Evolutionary conservation across 2,113 vertebrate genomes (phyloP), one percentile per base, ranked within the genome.

Genomic region (Rattus rattus): DNA sequence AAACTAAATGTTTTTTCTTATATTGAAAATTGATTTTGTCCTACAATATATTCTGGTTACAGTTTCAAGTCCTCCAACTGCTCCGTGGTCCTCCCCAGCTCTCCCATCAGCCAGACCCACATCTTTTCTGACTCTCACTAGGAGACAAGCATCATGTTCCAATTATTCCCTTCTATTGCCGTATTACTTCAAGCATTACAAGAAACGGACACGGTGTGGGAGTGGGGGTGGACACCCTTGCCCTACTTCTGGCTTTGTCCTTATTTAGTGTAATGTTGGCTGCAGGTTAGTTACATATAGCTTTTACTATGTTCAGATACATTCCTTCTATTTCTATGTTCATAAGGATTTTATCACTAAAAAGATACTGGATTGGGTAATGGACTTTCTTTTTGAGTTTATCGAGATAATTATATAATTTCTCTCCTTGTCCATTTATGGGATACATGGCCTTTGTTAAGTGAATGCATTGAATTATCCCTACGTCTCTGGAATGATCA

Each of bases 191-290:
- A 69, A 36, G 5, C 30, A 87, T 33, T 6, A 84, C 13, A 63
- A 16, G 2, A 33, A 47, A 47, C 7, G 5, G 52, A 1, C 22
- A 22, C 19, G 16, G 36, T 5, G 16, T 1, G 30, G 8, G 33
- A 4, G 30, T 4, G 30, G 17, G 11, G 43, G 4, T 49, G 30
- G 5, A 52, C 19, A 52, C 43, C 30, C 2, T 52, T 87, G 85
- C 17, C 9, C 36, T 67, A 19, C 49, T 52, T 5, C 19, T 69
- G 28, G 49, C 28, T 20, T 52, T 87, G 49, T 69, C 8, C 30
- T 63, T 63, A 47, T 22, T 67, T 33, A 67, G 16, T 69, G 8
- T 13, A 49, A 36, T 65, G 43, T 49, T 69, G 16, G 10, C 43
- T 69, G 19, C 47, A 87, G 0, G 17, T 22, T 49, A 36, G 28